Evolutionary conservation across 2,888 invertebrate genomes (phyloP).

Genomic region (Caenorhabditis sp.): DNA sequence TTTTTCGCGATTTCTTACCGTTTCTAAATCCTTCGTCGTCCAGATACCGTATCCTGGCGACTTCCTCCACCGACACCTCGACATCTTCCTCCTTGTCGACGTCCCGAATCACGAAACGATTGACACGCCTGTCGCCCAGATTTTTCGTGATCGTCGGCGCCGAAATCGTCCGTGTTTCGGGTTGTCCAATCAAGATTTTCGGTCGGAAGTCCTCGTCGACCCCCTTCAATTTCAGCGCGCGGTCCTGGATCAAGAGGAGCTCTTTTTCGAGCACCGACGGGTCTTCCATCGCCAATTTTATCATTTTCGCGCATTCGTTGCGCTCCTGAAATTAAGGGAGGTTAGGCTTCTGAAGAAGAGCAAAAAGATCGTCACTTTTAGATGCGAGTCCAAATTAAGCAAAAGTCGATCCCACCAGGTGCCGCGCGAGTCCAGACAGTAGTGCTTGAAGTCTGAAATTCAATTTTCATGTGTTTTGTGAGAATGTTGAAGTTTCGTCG

Average conservation of each 20-base stretch:
- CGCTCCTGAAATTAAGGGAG: no score
- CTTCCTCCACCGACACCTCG: slow-evolving; percentile 68
- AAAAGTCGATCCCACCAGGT: slow-evolving; percentile 83
- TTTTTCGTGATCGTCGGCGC: slow-evolving; percentile 64
- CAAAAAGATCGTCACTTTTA: slow-evolving; percentile 49
- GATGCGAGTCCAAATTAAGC: slow-evolving; percentile 82
- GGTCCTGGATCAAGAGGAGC: slow-evolving; percentile 65
- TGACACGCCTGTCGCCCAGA: slow-evolving; percentile 70
- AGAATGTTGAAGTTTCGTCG: no score
- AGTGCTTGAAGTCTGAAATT: slow-evolving; percentile 68
- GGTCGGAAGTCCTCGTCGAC: slow-evolving; percentile 11
- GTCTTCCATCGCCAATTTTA: slow-evolving; percentile 51
- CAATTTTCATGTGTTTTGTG: not conserved
- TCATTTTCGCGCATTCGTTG: slow-evolving; percentile 46
- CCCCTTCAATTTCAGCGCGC: slow-evolving; percentile 51
- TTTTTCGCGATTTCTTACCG: slow-evolving; percentile 54
- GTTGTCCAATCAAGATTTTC: slow-evolving; percentile 31
- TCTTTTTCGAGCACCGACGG: slow-evolving; percentile 56
- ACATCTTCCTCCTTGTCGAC: slow-evolving; percentile 40
- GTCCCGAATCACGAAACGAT: slow-evolving; percentile 64
- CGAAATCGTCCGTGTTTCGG: slow-evolving; percentile 56
- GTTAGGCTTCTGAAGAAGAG: no score
- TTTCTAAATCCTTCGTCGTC: slow-evolving; percentile 59
- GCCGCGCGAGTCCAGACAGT: slow-evolving; percentile 80
- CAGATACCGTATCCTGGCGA: slow-evolving; percentile 67